These are phyloP conservation scores for Leptoteleia sp. DNA, from an alignment of 1,140 invertebrate species.

Conservation along the genomic window DNA sequence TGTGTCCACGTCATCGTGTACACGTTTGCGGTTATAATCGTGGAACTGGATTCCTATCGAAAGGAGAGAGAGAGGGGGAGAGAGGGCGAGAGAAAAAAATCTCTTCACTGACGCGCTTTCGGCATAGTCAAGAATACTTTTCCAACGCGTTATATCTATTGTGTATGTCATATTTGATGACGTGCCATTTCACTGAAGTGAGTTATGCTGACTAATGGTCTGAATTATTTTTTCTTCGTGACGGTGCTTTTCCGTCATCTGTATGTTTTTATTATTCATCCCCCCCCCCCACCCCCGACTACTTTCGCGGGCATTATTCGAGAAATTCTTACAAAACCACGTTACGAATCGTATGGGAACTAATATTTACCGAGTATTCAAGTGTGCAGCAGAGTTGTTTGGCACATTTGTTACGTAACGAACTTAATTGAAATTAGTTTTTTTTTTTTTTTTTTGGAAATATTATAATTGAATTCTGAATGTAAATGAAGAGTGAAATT, in stretches of 20 bases:
- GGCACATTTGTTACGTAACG: no score
- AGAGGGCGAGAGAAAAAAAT: slow-evolving; percentile 9
- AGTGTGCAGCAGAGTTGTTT: no score
- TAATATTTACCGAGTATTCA: no score
- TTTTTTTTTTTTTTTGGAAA: no score
- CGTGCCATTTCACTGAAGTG: slow-evolving; percentile 62
- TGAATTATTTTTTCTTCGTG: slow-evolving; percentile 61
- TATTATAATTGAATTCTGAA: no score
- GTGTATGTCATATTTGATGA: slow-evolving; percentile 67
- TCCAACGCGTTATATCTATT: slow-evolving; percentile 34
- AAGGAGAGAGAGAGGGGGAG: slow-evolving; percentile 28
- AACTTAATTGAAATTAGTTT: no score
- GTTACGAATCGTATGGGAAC: no score
- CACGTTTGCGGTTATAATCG: slow-evolving; percentile 35
- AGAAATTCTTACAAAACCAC: slow-evolving; percentile 6
- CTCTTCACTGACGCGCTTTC: slow-evolving; percentile 14
- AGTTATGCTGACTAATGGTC: slow-evolving; percentile 73
- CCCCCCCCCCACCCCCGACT: background rate
- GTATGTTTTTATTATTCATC: slow-evolving; percentile 10
- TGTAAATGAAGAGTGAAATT: no score
- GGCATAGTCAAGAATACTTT: slow-evolving; percentile 25
- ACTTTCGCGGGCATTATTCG: slow-evolving; percentile 8
- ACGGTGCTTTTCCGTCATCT: slow-evolving; percentile 41
- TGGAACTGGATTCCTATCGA: slow-evolving; percentile 18
- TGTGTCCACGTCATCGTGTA: slow-evolving; percentile 22